Conservation (phyloP, 2,888 invertebrate species). For the Meteorus cinctellus region DNA sequence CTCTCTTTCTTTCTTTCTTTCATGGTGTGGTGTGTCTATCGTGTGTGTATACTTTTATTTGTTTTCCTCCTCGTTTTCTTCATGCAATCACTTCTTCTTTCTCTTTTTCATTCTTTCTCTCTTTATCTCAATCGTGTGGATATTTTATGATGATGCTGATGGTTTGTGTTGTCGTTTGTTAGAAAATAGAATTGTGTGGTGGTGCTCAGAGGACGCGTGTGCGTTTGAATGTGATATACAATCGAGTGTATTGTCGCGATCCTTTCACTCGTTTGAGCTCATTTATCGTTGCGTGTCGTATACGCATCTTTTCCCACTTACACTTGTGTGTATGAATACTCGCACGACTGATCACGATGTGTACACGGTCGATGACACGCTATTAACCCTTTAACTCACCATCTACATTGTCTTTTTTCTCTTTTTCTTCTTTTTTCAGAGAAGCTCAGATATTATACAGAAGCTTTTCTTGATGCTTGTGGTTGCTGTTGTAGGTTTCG, state of each 20-base stretch:
- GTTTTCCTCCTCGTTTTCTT: not conserved
- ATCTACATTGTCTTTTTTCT: too few relatives aligned
- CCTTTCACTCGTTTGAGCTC: conserved; percentile 13
- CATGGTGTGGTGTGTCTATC: not conserved
- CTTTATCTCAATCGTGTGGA: not conserved
- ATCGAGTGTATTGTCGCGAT: conserved; percentile 5
- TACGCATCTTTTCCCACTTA: not conserved
- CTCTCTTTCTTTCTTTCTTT: conserved; percentile 27
- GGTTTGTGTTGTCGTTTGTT: not conserved
- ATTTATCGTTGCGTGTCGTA: not conserved
- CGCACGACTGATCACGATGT: not conserved
- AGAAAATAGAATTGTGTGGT: not conserved
- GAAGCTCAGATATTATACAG: too few relatives aligned
- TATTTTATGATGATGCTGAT: not conserved
- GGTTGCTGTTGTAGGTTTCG: too few relatives aligned
- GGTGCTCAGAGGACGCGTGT: not conserved
- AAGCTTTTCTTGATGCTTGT: too few relatives aligned
- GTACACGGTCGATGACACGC: too few relatives aligned
- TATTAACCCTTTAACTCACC: too few relatives aligned
- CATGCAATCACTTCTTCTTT: not conserved
- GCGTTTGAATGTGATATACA: not conserved
- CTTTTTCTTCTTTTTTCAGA: too few relatives aligned
- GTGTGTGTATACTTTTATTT: not conserved
- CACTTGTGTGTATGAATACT: not conserved
- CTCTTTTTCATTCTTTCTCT: not conserved